Base-by-base conservation (phyloP, 2,888 invertebrate species). In the Entomobrya proxima region DNA sequence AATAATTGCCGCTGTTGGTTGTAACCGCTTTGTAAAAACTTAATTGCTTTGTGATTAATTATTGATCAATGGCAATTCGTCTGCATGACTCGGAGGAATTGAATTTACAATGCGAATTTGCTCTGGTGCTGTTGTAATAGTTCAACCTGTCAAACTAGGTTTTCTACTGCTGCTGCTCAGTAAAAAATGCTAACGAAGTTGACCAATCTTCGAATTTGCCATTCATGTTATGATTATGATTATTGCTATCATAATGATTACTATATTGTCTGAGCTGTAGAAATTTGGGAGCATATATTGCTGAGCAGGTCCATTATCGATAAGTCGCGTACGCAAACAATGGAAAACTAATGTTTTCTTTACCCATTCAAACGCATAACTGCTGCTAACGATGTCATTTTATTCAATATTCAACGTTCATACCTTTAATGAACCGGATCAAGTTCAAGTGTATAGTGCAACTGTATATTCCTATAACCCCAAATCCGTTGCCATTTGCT, bases 31-130 rank as follows among this genome's bases (percentile, higher is more conserved):
- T 40, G 47, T 74, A 30, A 47, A 50, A 18, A 32, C 6, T 74
- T 50, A 67, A 67, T 40, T 55, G 58, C 77, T 40, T 27, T 61
- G 40, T 72, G 61, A 77, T 61, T 77, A 77, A 77, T 77, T 61
- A 77, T 61, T 61, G 61, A 77, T 77, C 40, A 30, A 76, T 76
- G 58, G 30, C 76, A 40, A 69, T 47, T 69, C 44, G 24, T 40
- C 35, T 21, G 27, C 15, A 64, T 18, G 64, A 35, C 64, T n/a
- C n/a, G 3, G n/a, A 18, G 32, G 3, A 32, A 64, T 37, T 37
- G 5, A 64, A 35, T 64, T 64, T 44, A 24, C 27, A 50, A 50
- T n/a, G 37, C 32, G 55, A 64, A 50, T 67, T 67, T 67, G 37
- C n/a, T 18, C 7, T 64, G 2, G 35, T 24, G 35, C 18, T 55